Evolutionary conservation across 1,140 invertebrate genomes (phyloP).

Genomic region (Charaxes varanes): DNA sequence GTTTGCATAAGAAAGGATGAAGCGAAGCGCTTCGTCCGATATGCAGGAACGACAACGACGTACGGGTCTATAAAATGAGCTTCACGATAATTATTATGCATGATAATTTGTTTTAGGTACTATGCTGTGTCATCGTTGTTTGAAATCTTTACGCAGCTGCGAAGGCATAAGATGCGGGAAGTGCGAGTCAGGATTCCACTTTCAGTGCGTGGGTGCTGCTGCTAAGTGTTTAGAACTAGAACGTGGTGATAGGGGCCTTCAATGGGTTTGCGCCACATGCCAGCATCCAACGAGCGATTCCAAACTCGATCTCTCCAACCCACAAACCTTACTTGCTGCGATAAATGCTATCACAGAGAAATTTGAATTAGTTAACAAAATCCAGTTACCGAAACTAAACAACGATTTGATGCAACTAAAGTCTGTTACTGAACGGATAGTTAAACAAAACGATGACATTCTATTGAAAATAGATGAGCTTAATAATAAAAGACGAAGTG

Average conservation of each 20-base stretch:
- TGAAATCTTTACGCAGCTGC: constrained; percentile 25
- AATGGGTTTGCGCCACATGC: constrained; percentile 47
- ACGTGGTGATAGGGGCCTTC: constrained; percentile 29
- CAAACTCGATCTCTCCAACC: not conserved
- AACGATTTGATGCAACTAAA: constrained; percentile 42
- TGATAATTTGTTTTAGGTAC: constrained; percentile 14
- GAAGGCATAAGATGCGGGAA: constrained; percentile 35
- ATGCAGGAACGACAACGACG: no score
- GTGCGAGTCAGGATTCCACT: constrained; percentile 38
- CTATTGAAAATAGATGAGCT: constrained; percentile 32
- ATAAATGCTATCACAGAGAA: constrained; percentile 40
- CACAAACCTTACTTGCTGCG: constrained; percentile 19
- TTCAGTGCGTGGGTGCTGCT: constrained; percentile 25
- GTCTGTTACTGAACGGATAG: constrained; percentile 32
- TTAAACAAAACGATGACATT: constrained; percentile 46
- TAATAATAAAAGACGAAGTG: constrained; percentile 16
- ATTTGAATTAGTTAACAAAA: constrained; percentile 53
- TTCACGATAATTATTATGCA: no score
- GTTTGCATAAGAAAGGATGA: no score
- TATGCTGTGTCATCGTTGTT: constrained; percentile 47
- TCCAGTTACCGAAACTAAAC: constrained; percentile 50
- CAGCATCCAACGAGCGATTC: constrained; percentile 23
- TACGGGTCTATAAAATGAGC: no score
- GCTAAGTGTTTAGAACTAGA: constrained; percentile 22
- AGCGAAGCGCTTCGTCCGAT: no score